Conservation (phyloP, 2,113 vertebrate species). For the Platichthys stellatus region DNA sequence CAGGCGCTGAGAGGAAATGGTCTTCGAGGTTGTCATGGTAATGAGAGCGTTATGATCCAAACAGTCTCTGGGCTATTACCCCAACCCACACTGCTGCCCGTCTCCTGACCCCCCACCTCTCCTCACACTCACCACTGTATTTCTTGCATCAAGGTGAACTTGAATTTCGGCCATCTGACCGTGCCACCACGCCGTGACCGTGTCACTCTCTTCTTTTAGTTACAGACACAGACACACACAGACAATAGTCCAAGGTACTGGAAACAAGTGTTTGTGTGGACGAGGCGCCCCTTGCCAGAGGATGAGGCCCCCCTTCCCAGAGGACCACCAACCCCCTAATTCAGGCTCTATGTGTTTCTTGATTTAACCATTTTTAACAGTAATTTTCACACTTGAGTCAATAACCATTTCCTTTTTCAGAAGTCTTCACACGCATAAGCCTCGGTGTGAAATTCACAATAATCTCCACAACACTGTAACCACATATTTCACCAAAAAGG, state of each 20-base stretch:
- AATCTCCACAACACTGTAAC: neutral
- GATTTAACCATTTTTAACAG: conserved; percentile 5
- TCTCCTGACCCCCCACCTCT: conserved; percentile 29
- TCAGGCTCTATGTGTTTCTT: conserved; percentile 43
- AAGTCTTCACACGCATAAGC: neutral
- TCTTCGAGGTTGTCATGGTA: conserved; percentile 70
- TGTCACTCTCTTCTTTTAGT: conserved; percentile 19
- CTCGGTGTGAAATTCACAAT: neutral
- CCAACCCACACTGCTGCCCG: conserved; percentile 28
- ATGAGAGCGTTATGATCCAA: conserved; percentile 68
- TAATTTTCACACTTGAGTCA: neutral
- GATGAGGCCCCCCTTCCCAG: conserved; percentile 77
- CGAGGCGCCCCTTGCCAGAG: conserved; percentile 82
- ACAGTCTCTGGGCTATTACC: conserved; percentile 63
- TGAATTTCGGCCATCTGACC: conserved; percentile 49
- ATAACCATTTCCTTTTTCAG: neutral
- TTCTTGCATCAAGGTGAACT: conserved; percentile 47
- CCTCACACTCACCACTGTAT: conserved; percentile 35
- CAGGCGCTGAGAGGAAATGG: conserved; percentile 64
- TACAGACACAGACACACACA: conserved; percentile 25
- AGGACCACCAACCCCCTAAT: conserved; percentile 36
- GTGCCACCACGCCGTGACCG: conserved; percentile 32
- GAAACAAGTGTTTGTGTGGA: conserved; percentile 86
- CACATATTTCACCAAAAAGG: neutral
- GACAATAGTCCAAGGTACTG: conserved; percentile 75